A percentile compares a stretch with the other conserved stretches of the same genome.
phyloP scores from a whole-genome alignment of 1,140 invertebrate species.

The Drosophila trapezifrons region DNA sequence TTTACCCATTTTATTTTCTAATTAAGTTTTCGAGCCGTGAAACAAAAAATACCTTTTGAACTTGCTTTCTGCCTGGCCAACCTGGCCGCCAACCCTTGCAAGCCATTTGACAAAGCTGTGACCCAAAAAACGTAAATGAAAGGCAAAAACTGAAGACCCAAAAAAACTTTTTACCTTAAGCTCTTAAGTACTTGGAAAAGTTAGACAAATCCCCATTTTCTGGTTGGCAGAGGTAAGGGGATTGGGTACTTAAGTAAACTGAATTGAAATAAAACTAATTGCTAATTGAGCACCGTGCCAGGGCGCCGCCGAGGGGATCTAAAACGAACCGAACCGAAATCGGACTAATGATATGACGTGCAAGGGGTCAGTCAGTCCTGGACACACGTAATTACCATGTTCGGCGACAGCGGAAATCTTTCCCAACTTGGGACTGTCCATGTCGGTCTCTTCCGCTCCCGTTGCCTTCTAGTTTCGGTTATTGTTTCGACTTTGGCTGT shows the following conservation, averaged over 20 bases:
- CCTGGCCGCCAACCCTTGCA: slow-evolving; percentile 39
- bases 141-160: slow-evolving; percentile 44
- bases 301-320: not conserved
- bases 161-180: slow-evolving; percentile 67
- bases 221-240: slow-evolving; percentile 22
- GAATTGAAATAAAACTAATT: slow-evolving; percentile 78
- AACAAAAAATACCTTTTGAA: slow-evolving; percentile 30
- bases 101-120: slow-evolving; percentile 50
- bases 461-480: slow-evolving; percentile 26
- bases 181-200: slow-evolving; percentile 73
- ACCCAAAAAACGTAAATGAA: slow-evolving; percentile 33
- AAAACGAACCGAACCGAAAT: slow-evolving; percentile 17
- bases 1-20: slow-evolving; percentile 38
- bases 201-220: slow-evolving; percentile 43
- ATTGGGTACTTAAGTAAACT: slow-evolving; percentile 54
- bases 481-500: slow-evolving; percentile 54
- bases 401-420: slow-evolving; percentile 54
- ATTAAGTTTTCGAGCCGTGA: slow-evolving; percentile 28
- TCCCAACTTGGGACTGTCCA: slow-evolving; percentile 53
- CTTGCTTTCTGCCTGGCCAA: slow-evolving; percentile 9
- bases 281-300: slow-evolving; percentile 63
- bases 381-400: slow-evolving; percentile 71
- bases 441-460: slow-evolving; percentile 19
- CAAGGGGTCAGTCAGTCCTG: slow-evolving; percentile 48
- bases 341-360: slow-evolving; percentile 54